Conservation (phyloP, 2,113 vertebrate species). For the Gila orcuttii region DNA sequence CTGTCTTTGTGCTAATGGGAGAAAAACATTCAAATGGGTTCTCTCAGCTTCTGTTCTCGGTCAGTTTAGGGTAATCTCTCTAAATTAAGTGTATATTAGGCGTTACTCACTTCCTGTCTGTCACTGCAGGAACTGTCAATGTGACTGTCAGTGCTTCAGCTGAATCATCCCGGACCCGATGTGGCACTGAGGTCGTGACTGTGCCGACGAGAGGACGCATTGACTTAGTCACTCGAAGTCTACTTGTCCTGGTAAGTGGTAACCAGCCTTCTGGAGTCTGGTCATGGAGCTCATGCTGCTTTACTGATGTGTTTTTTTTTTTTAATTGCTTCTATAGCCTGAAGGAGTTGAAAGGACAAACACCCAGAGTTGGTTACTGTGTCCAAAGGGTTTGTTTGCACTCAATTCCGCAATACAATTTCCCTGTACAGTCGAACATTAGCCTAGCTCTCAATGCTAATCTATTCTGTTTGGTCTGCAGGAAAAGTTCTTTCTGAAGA, state of each 20-base stretch:
- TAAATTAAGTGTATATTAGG: neutral
- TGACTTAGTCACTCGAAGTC: slow-evolving; percentile 75
- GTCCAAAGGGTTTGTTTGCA: no score
- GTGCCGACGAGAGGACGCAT: slow-evolving; percentile 75
- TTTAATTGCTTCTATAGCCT: slow-evolving; percentile 61
- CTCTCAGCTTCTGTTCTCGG: slow-evolving; percentile 72
- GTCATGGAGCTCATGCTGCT: neutral
- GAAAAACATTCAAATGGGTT: neutral
- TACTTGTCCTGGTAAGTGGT: slow-evolving; percentile 80
- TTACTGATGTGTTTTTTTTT: neutral
- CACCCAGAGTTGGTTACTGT: slow-evolving; percentile 19
- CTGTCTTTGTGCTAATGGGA: no score
- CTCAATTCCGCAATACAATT: neutral
- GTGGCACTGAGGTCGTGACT: slow-evolving; percentile 74
- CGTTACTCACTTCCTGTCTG: neutral
- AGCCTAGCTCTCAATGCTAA: neutral
- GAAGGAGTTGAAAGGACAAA: slow-evolving; percentile 72
- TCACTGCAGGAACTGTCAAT: slow-evolving; percentile 72
- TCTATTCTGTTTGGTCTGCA: neutral
- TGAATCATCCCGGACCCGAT: slow-evolving; percentile 61
- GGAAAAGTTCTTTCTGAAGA: slow-evolving; percentile 35
- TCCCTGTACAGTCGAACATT: neutral
- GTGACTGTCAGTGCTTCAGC: slow-evolving; percentile 79
- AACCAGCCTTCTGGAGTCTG: neutral
- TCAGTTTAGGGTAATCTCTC: slow-evolving; percentile 57